Conservation (phyloP, 2,888 invertebrate species). For the Notodonta dromedarius region DNA sequence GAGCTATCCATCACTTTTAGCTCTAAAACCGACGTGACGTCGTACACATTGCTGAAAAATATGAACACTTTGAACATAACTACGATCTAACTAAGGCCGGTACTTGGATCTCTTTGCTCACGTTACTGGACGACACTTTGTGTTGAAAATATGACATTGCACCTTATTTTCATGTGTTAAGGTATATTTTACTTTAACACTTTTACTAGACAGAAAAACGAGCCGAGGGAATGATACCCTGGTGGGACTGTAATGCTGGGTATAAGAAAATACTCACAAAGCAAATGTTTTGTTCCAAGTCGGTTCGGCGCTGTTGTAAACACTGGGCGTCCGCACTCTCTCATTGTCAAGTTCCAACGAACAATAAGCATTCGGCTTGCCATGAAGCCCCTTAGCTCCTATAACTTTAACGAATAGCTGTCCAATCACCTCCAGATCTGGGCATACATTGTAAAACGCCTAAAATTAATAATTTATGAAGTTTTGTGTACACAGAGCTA, state of each 20-base stretch:
- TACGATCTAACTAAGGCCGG: no score
- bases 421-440: slow-evolving; percentile 60
- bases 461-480: slow-evolving; percentile 29
- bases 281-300: slow-evolving; percentile 69
- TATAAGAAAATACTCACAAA: slow-evolving; percentile 55
- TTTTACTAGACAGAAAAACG: no score
- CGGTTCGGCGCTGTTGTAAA: slow-evolving; percentile 51
- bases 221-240: no score
- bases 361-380: slow-evolving; percentile 65
- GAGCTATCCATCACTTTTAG: slow-evolving; percentile 66
- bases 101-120: no score
- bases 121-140: no score
- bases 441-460: slow-evolving; percentile 50
- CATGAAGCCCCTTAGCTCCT: slow-evolving; percentile 61
- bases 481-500: no score
- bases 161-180: no score
- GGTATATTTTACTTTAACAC: no score
- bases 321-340: slow-evolving; percentile 63
- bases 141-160: no score
- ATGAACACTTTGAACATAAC: neutral
- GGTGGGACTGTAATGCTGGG: no score
- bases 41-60: slow-evolving; percentile 68
- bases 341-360: slow-evolving; percentile 72
- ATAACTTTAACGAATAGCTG: slow-evolving; percentile 65
- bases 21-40: slow-evolving; percentile 69